Evolutionary conservation across 1,140 invertebrate species (phyloP), one percentile per base, ranked within the genome.

Genomic region (Drosophila triauraria): DNA sequence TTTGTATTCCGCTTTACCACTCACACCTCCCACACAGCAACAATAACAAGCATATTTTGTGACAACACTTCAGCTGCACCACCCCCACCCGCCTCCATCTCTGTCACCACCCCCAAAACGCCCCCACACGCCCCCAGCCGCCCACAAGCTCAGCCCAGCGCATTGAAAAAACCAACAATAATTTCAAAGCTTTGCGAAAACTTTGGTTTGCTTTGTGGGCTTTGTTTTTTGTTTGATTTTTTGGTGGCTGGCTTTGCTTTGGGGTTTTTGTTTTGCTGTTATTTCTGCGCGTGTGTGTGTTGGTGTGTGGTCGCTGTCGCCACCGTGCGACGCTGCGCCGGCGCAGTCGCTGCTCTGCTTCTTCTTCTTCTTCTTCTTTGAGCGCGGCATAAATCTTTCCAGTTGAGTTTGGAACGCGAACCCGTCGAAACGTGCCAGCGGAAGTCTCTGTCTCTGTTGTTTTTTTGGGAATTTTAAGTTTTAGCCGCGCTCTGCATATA

Each of bases 391-490:
- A 90, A 88, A 90, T 88, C 85, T 91, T 88, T 88, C 84, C 84
- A 91, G 88, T 91, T 91, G 88, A 91, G 88, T 91, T 91, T 88
- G 88, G 88, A 88, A 91, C 88, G 88, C 88, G 80, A 65, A 91
- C 85, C 88, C 84, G 88, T 91, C 82, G 88, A 91, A 91, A 91
- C 88, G 88, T 91, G 48, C 20, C 59, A 90, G 77, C 84, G 85
- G 78, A 85, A 90, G 75, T 82, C 70, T 65, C 54, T 44, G 43
- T 30, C 6, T 30, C 27, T 30, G 27, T 35, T 44, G 35, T 65
- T 47, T 27, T 54, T 57, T 61, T 50, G 38, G 56, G 10, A 53
- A 48, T 67, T 48, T 8, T 15, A 38, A 35, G 32, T 46, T 42
- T 54, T 38, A 40, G 23, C 53, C 32, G 32, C 32, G 32, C 32